Percentiles rank a stretch among this genome's conserved stretches.
Evolutionary conservation across 1,140 invertebrate genomes (phyloP).

Genomic region (Oncopeltus fasciatus): DNA sequence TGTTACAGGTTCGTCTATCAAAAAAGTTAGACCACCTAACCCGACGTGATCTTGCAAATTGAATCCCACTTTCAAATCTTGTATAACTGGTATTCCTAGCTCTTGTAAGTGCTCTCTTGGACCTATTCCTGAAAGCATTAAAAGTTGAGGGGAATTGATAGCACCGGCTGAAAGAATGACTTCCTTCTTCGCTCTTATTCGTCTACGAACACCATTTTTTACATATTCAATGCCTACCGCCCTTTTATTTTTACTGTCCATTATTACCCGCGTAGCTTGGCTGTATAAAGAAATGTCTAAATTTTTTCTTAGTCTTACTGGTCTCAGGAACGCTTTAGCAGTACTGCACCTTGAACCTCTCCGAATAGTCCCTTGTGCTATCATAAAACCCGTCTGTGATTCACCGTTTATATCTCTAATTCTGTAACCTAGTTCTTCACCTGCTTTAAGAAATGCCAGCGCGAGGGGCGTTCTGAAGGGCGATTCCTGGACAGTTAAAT

Average conservation of each 20-base stretch:
- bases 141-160: constrained; percentile 64
- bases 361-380: constrained; percentile 69
- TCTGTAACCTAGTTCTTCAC: constrained; percentile 57
- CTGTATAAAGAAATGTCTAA: constrained; percentile 67
- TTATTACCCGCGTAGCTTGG: constrained; percentile 54
- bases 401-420: constrained; percentile 68
- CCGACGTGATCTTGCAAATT: constrained; percentile 78
- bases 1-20: constrained; percentile 63
- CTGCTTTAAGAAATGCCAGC: constrained; percentile 66
- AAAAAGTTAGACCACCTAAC: constrained; percentile 63
- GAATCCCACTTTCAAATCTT: constrained; percentile 61
- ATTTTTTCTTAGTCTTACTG: constrained; percentile 60
- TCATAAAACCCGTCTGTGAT: constrained; percentile 70
- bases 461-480: constrained; percentile 66
- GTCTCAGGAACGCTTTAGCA: constrained; percentile 72
- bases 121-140: constrained; percentile 80
- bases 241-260: constrained; percentile 39
- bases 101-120: constrained; percentile 60
- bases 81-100: constrained; percentile 56
- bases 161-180: constrained; percentile 68
- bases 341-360: constrained; percentile 77
- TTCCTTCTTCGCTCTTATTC: constrained; percentile 54
- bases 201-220: constrained; percentile 43
- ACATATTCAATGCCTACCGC: constrained; percentile 64
- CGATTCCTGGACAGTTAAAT: constrained; percentile 68